Evolutionary conservation across 2,797 vertebrate genomes (phyloP).

Genomic region (Xiphophorus birchmanni): DNA sequence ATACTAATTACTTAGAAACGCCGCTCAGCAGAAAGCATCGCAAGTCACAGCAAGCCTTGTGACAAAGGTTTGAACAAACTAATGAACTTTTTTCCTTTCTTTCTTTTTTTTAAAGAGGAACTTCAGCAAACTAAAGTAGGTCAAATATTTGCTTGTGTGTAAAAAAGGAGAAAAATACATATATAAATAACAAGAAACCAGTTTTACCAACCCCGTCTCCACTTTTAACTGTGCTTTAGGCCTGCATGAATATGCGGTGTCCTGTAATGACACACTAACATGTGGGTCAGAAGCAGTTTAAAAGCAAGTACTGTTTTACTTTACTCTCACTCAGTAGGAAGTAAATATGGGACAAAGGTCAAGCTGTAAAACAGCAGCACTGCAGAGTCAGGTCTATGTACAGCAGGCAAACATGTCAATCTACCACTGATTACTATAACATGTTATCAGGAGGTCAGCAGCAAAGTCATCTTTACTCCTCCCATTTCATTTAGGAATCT

Average conservation of each 20-base stretch:
- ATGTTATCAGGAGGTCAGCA: neutral
- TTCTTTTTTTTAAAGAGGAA: slow-evolving; percentile 9
- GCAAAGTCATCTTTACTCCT: neutral
- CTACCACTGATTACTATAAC: neutral
- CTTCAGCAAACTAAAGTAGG: slow-evolving; percentile 19
- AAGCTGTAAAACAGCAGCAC: neutral
- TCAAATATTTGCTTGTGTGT: slow-evolving; percentile 37
- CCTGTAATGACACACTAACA: slow-evolving; percentile 22
- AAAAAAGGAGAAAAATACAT: neutral
- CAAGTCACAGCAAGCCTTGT: neutral
- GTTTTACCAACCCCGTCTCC: slow-evolving; percentile 18
- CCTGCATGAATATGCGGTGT: slow-evolving; percentile 10
- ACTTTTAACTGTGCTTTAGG: slow-evolving; percentile 1
- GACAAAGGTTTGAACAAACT: neutral
- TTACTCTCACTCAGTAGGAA: slow-evolving; percentile 18
- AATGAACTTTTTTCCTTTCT: neutral
- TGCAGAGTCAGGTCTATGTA: neutral
- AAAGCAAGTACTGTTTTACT: slow-evolving; percentile 14
- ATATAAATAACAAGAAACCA: slow-evolving; percentile 8
- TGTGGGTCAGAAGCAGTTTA: slow-evolving; percentile 17
- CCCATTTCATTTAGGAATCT: neutral
- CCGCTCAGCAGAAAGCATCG: neutral
- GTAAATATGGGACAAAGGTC: slow-evolving; percentile 45
- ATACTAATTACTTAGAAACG: neutral
- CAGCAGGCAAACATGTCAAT: neutral